Base-by-base conservation (phyloP, 2,113 vertebrate genomes). In the Salvelinus sp. region DNA sequence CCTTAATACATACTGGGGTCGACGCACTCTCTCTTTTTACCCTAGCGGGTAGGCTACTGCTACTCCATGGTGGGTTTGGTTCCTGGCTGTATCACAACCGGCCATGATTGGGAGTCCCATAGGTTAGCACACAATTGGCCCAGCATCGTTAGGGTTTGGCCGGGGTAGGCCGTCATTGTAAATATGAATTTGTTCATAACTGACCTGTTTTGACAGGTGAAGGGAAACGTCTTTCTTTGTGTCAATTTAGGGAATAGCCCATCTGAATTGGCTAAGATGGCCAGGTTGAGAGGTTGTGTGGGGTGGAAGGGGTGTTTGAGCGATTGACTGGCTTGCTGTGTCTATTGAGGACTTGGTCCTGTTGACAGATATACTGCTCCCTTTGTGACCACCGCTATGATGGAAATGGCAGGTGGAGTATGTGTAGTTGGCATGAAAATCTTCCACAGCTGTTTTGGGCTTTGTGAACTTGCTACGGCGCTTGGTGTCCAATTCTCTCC, bases 341-440 rank as follows among this genome's bases (percentile, higher is more conserved):
- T 91, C 90, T 87, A 86, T 88, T 89, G 88, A 90, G 89, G 86
- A 85, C 90, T 88, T 86, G 90, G 88, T 89, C 86, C 78, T 81
- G 88, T 81, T 92, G 91, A 90, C 88, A 91, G 91, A 90, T 89
- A 90, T 89, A 89, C 88, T 89, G 86, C 89, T 85, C 78, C 72
- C 82, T 88, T 88, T 91, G 87, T 91, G 85, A 88, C 87, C 86
- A 82, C 85, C 81, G 86, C 88, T 82, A 83, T 88, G 90, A 91
- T 88, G 90, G 90, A 90, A 86, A 87, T 81, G 87, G 85, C 92
- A 92, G 92, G 92, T 93, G 92, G 86, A 85, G 86, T 88, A 80
- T 85, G 77, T 83, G 84, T 80, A 85, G 83, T 81, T n/a, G 62
- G 81, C 79, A 75, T 50, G 60, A 71, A 75, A 25, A 12, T 10